Conservation (phyloP, 1,140 invertebrate genomes). For the Drosophila simulans region DNA sequence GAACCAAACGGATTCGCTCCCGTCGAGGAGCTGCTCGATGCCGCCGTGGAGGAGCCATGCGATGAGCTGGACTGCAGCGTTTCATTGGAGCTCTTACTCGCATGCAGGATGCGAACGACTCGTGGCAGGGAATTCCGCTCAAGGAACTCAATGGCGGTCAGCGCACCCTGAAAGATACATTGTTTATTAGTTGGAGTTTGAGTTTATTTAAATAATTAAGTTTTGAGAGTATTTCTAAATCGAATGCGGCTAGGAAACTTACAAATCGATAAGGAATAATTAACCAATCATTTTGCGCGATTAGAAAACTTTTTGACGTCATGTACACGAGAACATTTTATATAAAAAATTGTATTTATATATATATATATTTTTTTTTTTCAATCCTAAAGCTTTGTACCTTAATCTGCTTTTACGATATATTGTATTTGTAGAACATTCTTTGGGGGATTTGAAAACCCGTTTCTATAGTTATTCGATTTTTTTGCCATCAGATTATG, state of each 20-base stretch:
- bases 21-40: constrained; percentile 69
- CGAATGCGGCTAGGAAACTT: too few species aligned
- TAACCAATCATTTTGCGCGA: neutral
- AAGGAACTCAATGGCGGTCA: constrained; percentile 85
- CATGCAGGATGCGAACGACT: constrained; percentile 85
- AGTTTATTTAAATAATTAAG: neutral
- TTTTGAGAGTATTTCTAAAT: neutral
- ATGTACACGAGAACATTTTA: neutral
- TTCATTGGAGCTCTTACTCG: constrained; percentile 72
- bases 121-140: constrained; percentile 86
- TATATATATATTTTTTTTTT: too few species aligned
- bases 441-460: neutral
- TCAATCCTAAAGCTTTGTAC: too few species aligned
- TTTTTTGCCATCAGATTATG: neutral
- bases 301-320: constrained; percentile 5
- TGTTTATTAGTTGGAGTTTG: neutral
- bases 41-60: constrained; percentile 78
- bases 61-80: constrained; percentile 83
- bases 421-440: neutral
- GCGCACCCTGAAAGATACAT: constrained; percentile 49
- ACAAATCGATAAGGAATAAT: neutral
- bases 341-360: neutral
- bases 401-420: neutral
- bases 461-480: neutral
- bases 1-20: constrained; percentile 33